Evolutionary conservation across 2,797 vertebrate genomes (phyloP).

Genomic region (Paedocypris micromegethes): DNA sequence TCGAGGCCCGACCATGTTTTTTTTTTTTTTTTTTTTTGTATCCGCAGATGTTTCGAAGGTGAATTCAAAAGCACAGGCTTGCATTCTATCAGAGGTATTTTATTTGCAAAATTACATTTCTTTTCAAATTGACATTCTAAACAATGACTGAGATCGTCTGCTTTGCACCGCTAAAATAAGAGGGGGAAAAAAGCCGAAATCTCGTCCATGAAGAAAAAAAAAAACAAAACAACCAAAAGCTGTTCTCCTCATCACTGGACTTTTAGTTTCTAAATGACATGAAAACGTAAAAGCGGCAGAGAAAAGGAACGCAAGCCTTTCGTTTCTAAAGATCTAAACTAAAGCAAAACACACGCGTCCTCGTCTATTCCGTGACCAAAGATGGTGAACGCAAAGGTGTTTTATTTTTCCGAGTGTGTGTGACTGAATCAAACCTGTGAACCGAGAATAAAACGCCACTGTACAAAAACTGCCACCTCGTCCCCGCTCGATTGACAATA

Average conservation of each 20-base stretch:
- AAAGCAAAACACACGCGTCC: too few relatives aligned
- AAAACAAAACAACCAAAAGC: conserved; percentile 39
- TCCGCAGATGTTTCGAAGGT: too few relatives aligned
- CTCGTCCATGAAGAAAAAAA: conserved; percentile 74
- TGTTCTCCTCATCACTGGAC: conserved; percentile 46
- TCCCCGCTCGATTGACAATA: too few relatives aligned
- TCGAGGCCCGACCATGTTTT: too few relatives aligned
- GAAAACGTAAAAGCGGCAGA: conserved; percentile 64
- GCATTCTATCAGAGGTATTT: conserved; percentile 38
- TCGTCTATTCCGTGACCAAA: too few relatives aligned
- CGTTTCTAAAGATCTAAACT: neutral
- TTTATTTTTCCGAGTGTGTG: too few relatives aligned
- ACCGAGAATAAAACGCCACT: too few relatives aligned
- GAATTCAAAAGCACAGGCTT: conserved; percentile 16
- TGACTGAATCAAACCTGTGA: too few relatives aligned
- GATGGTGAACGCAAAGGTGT: too few relatives aligned
- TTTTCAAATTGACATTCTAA: conserved; percentile 44
- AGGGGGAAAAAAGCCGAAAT: too few relatives aligned
- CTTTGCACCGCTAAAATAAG: conserved; percentile 87
- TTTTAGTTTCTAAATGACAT: conserved; percentile 56
- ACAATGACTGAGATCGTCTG: conserved; percentile 77
- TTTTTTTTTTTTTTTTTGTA: too few relatives aligned
- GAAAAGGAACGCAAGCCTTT: conserved; percentile 62
- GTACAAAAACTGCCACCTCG: too few relatives aligned
- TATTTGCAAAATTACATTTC: conserved; percentile 49